Percentiles rank a stretch among this genome's conserved stretches.
These are phyloP conservation scores for Cerceris rybyensis DNA, from an alignment of 2,888 invertebrate species.

Conservation along the genomic window DNA sequence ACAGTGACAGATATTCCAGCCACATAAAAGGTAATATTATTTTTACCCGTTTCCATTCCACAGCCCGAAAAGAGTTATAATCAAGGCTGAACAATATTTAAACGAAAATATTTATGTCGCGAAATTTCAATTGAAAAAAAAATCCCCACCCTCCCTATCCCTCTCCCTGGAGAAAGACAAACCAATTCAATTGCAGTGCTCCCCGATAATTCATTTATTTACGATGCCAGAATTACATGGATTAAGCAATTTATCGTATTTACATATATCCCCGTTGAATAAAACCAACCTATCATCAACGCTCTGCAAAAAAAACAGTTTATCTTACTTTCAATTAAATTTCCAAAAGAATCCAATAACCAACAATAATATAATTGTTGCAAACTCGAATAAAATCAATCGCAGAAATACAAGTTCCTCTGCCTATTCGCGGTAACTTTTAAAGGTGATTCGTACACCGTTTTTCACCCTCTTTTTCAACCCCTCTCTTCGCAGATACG, in stretches of 20 bases:
- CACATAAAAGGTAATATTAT: not conserved
- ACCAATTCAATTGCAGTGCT: not conserved
- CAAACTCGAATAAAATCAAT: too few species aligned
- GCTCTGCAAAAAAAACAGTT: too few species aligned
- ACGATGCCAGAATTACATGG: not conserved
- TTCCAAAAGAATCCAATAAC: too few species aligned
- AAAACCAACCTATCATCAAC: too few species aligned
- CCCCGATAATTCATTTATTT: not conserved
- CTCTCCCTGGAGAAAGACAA: not conserved
- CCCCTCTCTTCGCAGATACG: not conserved
- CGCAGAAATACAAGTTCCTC: too few species aligned
- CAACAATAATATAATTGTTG: too few species aligned
- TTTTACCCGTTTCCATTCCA: too few species aligned
- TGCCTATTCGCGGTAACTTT: not conserved
- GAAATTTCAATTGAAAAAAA: not conserved
- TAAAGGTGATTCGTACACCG: not conserved
- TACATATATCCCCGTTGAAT: too few species aligned
- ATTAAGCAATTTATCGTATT: too few species aligned
- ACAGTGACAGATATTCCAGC: not conserved
- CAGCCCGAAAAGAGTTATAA: too few species aligned
- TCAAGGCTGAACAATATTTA: too few species aligned
- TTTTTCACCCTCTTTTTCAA: not conserved
- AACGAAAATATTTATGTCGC: not conserved
- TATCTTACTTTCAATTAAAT: too few species aligned
- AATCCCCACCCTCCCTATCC: not conserved